These are phyloP conservation scores for Selene dorsalis DNA, from an alignment of 2,797 vertebrate species.

Conservation along the genomic window DNA sequence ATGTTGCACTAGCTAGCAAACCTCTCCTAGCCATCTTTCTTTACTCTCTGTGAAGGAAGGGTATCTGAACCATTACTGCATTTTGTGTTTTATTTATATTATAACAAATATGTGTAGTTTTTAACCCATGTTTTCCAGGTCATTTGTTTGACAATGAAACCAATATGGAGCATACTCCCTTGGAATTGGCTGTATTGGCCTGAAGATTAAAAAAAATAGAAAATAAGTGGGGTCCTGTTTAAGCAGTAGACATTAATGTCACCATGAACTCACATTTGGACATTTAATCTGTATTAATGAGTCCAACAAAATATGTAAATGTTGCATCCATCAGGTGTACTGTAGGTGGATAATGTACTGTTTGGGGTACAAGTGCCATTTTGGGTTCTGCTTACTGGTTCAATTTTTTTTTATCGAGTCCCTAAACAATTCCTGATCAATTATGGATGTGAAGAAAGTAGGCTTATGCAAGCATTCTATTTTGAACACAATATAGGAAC, in stretches of 20 bases:
- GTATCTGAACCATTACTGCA: neutral
- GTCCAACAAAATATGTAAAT: neutral
- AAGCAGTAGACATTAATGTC: neutral
- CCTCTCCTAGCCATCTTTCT: slow-evolving; percentile 1
- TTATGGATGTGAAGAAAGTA: too few relatives aligned
- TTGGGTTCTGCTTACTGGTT: too few relatives aligned
- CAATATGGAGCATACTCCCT: neutral
- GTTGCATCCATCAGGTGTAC: neutral
- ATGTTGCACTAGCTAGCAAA: neutral
- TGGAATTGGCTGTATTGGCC: neutral
- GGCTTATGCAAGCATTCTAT: too few relatives aligned
- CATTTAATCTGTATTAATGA: neutral
- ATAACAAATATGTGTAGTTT: neutral
- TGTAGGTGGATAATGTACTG: neutral
- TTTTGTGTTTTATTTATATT: neutral
- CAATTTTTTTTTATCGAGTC: too few relatives aligned
- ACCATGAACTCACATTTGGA: neutral
- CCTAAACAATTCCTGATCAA: too few relatives aligned
- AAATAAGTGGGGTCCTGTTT: too few relatives aligned
- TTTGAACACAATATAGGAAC: too few relatives aligned
- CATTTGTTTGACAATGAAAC: neutral
- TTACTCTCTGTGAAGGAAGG: neutral
- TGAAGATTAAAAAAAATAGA: neutral
- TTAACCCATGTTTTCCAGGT: too few relatives aligned
- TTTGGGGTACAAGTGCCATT: too few relatives aligned